A percentile compares a stretch with the other conserved stretches of the same genome.
Conservation (phyloP, 2,113 vertebrate species). For the Semicossyphus pulcher region DNA sequence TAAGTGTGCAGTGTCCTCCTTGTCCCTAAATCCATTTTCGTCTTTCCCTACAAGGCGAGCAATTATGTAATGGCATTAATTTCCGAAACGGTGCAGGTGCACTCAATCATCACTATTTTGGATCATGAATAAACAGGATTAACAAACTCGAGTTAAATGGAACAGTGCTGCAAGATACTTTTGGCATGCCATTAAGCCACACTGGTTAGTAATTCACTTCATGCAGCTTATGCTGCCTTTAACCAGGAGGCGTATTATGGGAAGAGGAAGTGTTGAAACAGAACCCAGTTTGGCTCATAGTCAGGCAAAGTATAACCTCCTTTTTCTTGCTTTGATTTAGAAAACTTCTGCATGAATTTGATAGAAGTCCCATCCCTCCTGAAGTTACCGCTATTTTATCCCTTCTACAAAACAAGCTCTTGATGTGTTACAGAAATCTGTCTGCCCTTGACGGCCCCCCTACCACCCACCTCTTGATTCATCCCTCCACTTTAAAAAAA, state of each 20-base stretch:
- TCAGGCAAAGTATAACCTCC: background rate
- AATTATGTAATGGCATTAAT: background rate
- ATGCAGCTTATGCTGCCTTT: slow-evolving; percentile 36
- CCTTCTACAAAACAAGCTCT: background rate
- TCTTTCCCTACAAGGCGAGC: background rate
- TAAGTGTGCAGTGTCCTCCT: no score
- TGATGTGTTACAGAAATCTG: background rate
- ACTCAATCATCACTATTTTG: slow-evolving; percentile 20
- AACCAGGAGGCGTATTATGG: slow-evolving; percentile 31
- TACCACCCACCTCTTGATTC: background rate
- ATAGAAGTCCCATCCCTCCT: background rate
- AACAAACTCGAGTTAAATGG: slow-evolving; percentile 18
- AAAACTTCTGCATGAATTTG: background rate
- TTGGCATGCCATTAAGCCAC: slow-evolving; percentile 26
- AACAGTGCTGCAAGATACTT: slow-evolving; percentile 30
- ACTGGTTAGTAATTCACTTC: slow-evolving; percentile 37
- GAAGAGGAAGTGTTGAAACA: slow-evolving; percentile 18
- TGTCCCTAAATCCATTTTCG: background rate
- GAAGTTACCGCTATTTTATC: background rate
- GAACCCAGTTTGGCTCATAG: slow-evolving; percentile 34
- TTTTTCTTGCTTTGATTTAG: no score
- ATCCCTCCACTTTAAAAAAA: no score
- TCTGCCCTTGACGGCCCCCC: background rate
- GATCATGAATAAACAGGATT: slow-evolving; percentile 16
- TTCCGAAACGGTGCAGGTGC: no score